Conservation (phyloP, 2,888 invertebrate genomes). For the Drosophila buzzatii region DNA sequence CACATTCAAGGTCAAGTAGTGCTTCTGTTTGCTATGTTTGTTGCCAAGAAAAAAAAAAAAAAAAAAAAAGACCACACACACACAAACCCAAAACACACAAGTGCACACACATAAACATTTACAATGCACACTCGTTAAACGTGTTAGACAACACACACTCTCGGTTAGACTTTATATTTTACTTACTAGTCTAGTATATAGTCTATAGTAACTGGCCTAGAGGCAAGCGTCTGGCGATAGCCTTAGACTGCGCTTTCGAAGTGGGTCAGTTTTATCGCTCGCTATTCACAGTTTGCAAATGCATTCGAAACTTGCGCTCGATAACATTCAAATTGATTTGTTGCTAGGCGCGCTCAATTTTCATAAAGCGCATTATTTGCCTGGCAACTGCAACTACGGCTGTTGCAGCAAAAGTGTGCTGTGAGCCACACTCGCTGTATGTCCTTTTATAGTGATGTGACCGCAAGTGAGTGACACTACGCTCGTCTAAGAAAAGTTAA, state of each 20-base stretch:
- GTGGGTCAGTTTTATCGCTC: conserved; percentile 78
- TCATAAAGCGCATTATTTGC: conserved; percentile 1
- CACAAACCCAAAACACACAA: neutral
- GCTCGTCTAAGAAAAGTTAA: neutral
- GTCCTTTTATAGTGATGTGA: neutral
- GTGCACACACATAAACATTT: neutral
- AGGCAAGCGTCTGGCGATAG: conserved; percentile 44
- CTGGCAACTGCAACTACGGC: neutral
- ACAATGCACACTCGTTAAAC: conserved; percentile 10
- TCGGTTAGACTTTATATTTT: neutral
- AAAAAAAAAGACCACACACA: conserved; percentile 4
- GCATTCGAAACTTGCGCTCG: conserved; percentile 39
- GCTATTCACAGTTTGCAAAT: conserved; percentile 33
- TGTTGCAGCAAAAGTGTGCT: neutral
- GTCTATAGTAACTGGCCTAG: conserved; percentile 54
- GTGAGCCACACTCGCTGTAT: neutral
- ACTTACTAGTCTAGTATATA: neutral
- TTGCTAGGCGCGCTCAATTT: conserved; percentile 70
- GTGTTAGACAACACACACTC: conserved; percentile 23
- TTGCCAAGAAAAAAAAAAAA: conserved; percentile 46
- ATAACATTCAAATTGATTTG: conserved; percentile 40
- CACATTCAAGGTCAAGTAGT: conserved; percentile 60
- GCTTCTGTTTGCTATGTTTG: conserved; percentile 32
- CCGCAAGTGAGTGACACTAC: neutral
- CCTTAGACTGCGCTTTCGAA: conserved; percentile 50